A percentile compares a stretch with the other conserved stretches of the same genome.
phyloP scores from a whole-genome alignment of 2,888 invertebrate genomes.

The Caenorhabditis sinica region DNA sequence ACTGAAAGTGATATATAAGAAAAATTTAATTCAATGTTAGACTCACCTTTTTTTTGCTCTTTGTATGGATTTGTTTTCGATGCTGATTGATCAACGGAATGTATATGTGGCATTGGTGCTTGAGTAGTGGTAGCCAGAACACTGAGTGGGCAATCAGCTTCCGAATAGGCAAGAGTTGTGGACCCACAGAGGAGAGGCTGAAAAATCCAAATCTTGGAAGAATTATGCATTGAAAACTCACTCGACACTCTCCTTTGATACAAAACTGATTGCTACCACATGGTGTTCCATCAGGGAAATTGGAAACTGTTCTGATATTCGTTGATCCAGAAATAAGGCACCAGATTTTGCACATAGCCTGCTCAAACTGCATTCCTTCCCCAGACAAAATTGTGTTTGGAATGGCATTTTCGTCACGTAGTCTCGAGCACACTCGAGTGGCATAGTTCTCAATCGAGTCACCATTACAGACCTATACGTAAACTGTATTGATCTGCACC shows the following conservation, averaged over 20 bases:
- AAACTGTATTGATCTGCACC: no score
- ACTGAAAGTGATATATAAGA: constrained; percentile 23
- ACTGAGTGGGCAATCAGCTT: constrained; percentile 54
- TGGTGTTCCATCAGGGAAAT: constrained; percentile 82
- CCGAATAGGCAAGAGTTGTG: constrained; percentile 57
- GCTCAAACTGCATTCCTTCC: constrained; percentile 76
- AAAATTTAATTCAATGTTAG: background rate
- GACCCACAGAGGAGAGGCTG: constrained; percentile 57
- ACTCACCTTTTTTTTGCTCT: constrained; percentile 64
- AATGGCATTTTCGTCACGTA: constrained; percentile 72
- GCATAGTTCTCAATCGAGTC: constrained; percentile 72
- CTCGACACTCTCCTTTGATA: constrained; percentile 79
- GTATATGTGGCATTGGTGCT: constrained; percentile 32
- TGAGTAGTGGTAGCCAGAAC: constrained; percentile 45
- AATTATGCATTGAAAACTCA: constrained; percentile 2
- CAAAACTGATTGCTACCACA: constrained; percentile 79
- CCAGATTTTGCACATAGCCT: constrained; percentile 79
- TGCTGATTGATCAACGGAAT: constrained; percentile 52
- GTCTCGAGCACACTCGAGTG: constrained; percentile 63
- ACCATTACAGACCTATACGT: constrained; percentile 69
- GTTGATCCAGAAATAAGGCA: constrained; percentile 70
- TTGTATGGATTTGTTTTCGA: constrained; percentile 56
- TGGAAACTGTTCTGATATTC: constrained; percentile 78
- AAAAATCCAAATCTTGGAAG: background rate
- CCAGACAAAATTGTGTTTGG: constrained; percentile 77